phyloP scores from a whole-genome alignment of 2,113 vertebrate species.

The Acrocephalus arundinaceus region DNA sequence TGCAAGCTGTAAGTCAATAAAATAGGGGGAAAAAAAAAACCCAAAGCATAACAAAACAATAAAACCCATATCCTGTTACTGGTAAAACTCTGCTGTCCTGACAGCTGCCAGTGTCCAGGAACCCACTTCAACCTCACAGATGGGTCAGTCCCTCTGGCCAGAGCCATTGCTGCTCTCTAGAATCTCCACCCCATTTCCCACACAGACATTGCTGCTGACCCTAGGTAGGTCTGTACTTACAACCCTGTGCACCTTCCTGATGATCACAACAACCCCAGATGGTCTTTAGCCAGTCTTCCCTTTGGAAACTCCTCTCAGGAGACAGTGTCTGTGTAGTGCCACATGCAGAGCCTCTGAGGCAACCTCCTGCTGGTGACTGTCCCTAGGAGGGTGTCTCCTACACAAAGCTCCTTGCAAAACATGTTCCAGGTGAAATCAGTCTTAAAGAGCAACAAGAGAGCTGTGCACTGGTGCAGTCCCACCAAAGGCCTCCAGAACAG shows the following conservation, averaged over 20 bases:
- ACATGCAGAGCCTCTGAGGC: not conserved
- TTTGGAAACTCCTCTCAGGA: not conserved
- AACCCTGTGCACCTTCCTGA: not conserved
- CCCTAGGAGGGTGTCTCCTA: not conserved
- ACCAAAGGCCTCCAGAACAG: not conserved
- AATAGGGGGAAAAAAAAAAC: not conserved
- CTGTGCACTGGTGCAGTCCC: not conserved
- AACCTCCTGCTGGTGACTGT: not conserved
- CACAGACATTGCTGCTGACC: not conserved
- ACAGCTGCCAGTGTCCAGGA: not conserved
- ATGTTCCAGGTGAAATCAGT: not conserved
- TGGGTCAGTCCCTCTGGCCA: not conserved
- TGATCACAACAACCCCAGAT: not conserved
- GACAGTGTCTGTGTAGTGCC: not conserved
- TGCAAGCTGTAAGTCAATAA: slow-evolving; percentile 36
- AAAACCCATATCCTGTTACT: not conserved
- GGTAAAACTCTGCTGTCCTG: not conserved
- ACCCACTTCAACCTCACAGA: too few relatives aligned
- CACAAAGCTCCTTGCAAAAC: not conserved
- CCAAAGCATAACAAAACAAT: not conserved
- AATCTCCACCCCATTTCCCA: not conserved
- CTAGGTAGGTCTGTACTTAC: not conserved
- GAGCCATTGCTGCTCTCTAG: not conserved
- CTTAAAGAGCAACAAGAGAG: not conserved
- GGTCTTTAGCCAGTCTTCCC: not conserved